Evolutionary conservation across 2,888 invertebrate species (phyloP).

Genomic region (Phoronis australis): DNA sequence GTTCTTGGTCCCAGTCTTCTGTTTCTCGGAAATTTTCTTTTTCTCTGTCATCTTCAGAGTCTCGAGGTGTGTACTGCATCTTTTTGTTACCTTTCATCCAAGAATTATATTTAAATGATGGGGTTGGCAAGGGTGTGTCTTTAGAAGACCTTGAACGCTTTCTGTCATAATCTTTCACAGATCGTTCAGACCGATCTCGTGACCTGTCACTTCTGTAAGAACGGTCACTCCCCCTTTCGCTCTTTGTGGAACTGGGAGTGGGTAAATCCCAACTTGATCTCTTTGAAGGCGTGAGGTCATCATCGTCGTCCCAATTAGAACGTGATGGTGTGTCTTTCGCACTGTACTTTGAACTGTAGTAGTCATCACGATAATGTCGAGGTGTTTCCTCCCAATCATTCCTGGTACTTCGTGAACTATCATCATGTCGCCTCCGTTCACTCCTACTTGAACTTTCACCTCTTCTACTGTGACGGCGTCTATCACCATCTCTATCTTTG

Average conservation of each 20-base stretch:
- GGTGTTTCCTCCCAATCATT: constrained; percentile 51
- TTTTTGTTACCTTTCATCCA: constrained; percentile 66
- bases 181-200: constrained; percentile 1
- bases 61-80: constrained; percentile 47
- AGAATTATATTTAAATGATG: constrained; percentile 76
- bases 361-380: constrained; percentile 68
- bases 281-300: constrained; percentile 49
- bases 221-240: constrained; percentile 12
- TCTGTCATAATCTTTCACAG: neutral
- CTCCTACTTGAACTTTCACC: neutral
- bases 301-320: constrained; percentile 62
- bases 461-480: constrained; percentile 4
- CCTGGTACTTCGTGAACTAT: constrained; percentile 27
- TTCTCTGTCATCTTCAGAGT: constrained; percentile 16
- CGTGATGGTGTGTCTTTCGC: constrained; percentile 62
- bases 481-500: constrained; percentile 29
- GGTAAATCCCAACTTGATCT: constrained; percentile 87
- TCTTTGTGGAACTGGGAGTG: constrained; percentile 61
- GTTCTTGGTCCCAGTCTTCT: constrained; percentile 42
- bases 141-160: constrained; percentile 7
- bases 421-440: too few species aligned
- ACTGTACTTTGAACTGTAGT: constrained; percentile 71
- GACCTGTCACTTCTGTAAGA: constrained; percentile 5
- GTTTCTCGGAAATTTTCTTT: too few species aligned
- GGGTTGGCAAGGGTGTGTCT: constrained; percentile 75